Percentiles rank a stretch among this genome's conserved stretches.
Conservation (phyloP, 2,797 vertebrate species). For the Schizopygopsis pylzovi region DNA sequence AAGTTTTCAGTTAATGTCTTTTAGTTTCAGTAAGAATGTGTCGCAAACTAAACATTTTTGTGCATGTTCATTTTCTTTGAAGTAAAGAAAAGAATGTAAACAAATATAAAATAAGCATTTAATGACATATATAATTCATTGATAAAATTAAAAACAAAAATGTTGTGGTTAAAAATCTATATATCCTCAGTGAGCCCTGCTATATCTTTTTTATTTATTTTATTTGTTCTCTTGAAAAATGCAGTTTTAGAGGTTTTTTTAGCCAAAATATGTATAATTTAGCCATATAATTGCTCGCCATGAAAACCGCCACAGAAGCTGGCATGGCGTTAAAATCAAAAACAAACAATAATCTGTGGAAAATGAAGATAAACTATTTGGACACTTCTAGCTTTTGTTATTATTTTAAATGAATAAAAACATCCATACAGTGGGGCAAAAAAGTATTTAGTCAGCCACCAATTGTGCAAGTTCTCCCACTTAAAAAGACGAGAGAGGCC, state of each 20-base stretch:
- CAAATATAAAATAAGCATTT: neutral
- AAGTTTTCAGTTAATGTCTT: neutral
- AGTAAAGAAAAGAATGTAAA: no score
- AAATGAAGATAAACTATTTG: neutral
- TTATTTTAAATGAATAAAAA: neutral
- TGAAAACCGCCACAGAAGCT: neutral
- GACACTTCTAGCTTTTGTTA: neutral
- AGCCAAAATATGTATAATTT: neutral
- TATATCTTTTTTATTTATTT: neutral
- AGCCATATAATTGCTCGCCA: no score
- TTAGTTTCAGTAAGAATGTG: neutral
- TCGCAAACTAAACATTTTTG: neutral
- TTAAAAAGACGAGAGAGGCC: no score
- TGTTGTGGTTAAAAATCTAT: neutral
- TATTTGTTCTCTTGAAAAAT: neutral
- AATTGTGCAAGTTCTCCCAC: no score
- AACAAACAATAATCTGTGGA: neutral
- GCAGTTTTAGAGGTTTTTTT: no score
- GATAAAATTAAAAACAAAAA: neutral
- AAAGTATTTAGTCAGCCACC: no score
- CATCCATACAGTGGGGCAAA: no score
- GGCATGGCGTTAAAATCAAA: neutral
- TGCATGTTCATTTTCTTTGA: no score
- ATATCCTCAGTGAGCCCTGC: neutral
- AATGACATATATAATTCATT: no score